These are phyloP conservation scores for Harpagoxenus sublaevis DNA, from an alignment of 2,888 invertebrate species.

Conservation along the genomic window DNA sequence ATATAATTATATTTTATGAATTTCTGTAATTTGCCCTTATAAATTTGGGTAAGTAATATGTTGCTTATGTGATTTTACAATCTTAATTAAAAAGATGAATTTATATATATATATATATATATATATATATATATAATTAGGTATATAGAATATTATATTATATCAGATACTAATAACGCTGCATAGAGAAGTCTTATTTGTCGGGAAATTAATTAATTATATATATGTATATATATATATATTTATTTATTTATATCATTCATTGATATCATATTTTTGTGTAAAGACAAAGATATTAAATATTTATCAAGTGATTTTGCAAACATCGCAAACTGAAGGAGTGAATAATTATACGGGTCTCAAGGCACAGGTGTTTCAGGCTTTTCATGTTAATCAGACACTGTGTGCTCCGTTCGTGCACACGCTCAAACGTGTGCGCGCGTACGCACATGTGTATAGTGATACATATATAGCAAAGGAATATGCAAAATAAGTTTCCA, in stretches of 20 bases:
- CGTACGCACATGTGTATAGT: background rate
- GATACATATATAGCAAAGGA: slow-evolving; percentile 41
- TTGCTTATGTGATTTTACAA: background rate
- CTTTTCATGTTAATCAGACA: slow-evolving; percentile 83
- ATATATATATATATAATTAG: too few species aligned
- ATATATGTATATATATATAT: background rate
- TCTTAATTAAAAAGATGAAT: slow-evolving; percentile 5
- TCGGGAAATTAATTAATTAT: background rate
- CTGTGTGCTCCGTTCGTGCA: slow-evolving; percentile 62
- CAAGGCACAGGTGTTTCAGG: slow-evolving; percentile 83
- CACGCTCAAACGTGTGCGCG: background rate
- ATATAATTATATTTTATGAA: slow-evolving; percentile 1
- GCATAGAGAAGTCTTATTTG: background rate
- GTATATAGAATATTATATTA: background rate
- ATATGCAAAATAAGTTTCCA: slow-evolving; percentile 70
- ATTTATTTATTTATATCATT: background rate
- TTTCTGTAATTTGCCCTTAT: background rate
- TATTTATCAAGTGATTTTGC: slow-evolving; percentile 59
- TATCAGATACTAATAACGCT: background rate
- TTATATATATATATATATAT: too few species aligned
- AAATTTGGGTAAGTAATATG: background rate
- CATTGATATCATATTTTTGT: background rate
- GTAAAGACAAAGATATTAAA: slow-evolving; percentile 39
- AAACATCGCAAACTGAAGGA: slow-evolving; percentile 55
- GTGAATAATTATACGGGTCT: slow-evolving; percentile 70